Conservation (phyloP, 2,797 vertebrate genomes). For the Moxostoma hubbsi region DNA sequence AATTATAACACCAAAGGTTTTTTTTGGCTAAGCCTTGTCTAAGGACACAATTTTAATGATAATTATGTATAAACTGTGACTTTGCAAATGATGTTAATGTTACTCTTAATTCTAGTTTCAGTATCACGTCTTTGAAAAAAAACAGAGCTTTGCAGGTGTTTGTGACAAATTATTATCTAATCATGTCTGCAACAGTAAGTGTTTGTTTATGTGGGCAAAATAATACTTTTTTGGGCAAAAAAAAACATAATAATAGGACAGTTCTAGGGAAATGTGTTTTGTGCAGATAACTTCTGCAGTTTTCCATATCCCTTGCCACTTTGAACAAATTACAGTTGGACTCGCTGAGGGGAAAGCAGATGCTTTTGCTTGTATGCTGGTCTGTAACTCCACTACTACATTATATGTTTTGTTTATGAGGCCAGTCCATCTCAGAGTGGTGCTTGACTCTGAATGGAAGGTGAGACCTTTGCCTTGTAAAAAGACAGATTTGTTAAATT, state of each 20-base stretch:
- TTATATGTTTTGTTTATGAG: neutral
- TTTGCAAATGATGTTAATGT: neutral
- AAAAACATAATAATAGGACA: slow-evolving; percentile 14
- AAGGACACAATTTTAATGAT: neutral
- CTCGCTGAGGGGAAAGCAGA: slow-evolving; percentile 14
- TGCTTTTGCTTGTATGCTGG: neutral
- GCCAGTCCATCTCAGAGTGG: slow-evolving; percentile 36
- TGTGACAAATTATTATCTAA: neutral
- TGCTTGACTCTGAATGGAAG: slow-evolving; percentile 44
- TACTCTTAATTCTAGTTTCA: neutral
- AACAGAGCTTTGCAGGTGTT: neutral
- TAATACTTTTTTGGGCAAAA: neutral
- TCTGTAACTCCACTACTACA: neutral
- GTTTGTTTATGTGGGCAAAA: slow-evolving; percentile 5
- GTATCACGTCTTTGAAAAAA: neutral
- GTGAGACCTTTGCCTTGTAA: slow-evolving; percentile 30
- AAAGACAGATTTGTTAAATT: slow-evolving; percentile 42
- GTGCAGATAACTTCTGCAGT: slow-evolving; percentile 39
- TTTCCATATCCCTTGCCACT: slow-evolving; percentile 33
- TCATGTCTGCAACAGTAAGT: neutral
- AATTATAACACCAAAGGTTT: neutral
- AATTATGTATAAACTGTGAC: neutral
- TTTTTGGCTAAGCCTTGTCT: slow-evolving; percentile 4
- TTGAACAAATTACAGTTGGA: slow-evolving; percentile 34
- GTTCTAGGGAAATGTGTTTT: slow-evolving; percentile 41